Evolutionary conservation across 2,888 invertebrate genomes (phyloP).

Genomic region (Andrena bicolor): DNA sequence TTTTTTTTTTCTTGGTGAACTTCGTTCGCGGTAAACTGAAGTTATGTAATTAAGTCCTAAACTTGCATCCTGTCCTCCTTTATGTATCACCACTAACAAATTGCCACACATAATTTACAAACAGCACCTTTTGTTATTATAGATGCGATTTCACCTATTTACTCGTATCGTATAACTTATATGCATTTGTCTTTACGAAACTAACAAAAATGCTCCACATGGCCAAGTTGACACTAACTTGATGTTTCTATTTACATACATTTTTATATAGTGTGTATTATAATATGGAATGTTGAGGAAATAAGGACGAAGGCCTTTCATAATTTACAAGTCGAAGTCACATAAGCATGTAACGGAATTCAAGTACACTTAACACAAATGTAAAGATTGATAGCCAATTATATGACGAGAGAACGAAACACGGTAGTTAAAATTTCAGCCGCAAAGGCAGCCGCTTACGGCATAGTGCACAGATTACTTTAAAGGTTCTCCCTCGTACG

Average conservation of each 20-base stretch:
- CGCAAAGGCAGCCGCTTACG: not conserved
- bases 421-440: not conserved
- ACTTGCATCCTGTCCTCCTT: conserved; percentile 75
- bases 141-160: conserved; percentile 82
- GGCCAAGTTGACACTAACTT: conserved; percentile 85
- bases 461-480: not conserved
- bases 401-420: not conserved
- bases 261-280: conserved; percentile 28
- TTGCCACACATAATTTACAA: conserved; percentile 72
- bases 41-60: conserved; percentile 61
- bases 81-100: conserved; percentile 80
- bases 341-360: not conserved
- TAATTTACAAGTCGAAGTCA: not conserved
- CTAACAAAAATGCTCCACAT: conserved; percentile 85
- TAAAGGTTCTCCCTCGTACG: conserved; percentile 27
- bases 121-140: conserved; percentile 73
- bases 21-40: conserved; percentile 1
- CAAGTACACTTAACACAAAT: not conserved
- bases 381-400: conserved; percentile 1
- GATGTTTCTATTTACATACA: conserved; percentile 55
- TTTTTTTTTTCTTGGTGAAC: conserved; percentile 36
- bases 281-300: conserved; percentile 8
- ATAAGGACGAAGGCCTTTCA: not conserved
- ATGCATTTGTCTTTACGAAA: conserved; percentile 79
- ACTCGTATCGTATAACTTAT: conserved; percentile 76